Percentiles rank a stretch among this genome's conserved stretches.
phyloP scores from a whole-genome alignment of 2,888 invertebrate species.

The Lissocephala sabroskyi region DNA sequence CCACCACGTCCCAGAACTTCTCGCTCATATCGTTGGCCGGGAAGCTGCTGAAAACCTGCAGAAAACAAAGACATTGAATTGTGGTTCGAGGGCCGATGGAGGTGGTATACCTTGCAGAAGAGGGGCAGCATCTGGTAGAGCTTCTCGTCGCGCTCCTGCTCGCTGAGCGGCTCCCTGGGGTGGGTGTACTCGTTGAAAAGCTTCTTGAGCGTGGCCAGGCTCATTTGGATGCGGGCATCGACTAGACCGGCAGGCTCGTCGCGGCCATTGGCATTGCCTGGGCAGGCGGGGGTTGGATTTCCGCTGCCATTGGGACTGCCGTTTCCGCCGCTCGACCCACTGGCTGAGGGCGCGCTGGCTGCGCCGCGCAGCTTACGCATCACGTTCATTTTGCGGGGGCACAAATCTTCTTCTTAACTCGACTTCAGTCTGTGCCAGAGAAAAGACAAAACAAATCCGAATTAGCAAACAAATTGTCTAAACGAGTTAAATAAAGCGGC shows the following conservation, averaged over 20 bases:
- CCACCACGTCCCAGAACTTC: conserved; percentile 96
- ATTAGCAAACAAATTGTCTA: no score
- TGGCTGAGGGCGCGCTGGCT: conserved; percentile 31
- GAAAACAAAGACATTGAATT: conserved; percentile 24
- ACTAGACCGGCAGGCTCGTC: conserved; percentile 74
- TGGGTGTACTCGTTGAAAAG: conserved; percentile 95
- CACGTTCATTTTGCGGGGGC: conserved; percentile 82
- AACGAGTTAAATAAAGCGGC: no score
- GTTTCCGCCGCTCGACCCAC: conserved; percentile 73
- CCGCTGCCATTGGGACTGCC: conserved; percentile 73
- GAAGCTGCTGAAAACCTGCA: conserved; percentile 92
- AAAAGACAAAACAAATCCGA: no score
- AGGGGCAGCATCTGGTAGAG: conserved; percentile 97
- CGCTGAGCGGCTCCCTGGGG: conserved; percentile 85
- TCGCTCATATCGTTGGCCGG: conserved; percentile 97
- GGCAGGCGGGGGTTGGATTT: conserved; percentile 72
- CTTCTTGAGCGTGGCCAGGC: conserved; percentile 96
- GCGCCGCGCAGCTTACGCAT: conserved; percentile 88
- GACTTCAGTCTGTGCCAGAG: no score
- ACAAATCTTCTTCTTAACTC: no score
- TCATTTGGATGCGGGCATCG: conserved; percentile 87
- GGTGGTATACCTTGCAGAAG: conserved; percentile 89
- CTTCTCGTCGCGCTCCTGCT: conserved; percentile 90
- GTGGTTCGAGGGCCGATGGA: not conserved
- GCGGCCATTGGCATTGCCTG: conserved; percentile 69